Base-by-base conservation (phyloP, 2,888 invertebrate genomes). In the Meghimatium bilineatum region DNA sequence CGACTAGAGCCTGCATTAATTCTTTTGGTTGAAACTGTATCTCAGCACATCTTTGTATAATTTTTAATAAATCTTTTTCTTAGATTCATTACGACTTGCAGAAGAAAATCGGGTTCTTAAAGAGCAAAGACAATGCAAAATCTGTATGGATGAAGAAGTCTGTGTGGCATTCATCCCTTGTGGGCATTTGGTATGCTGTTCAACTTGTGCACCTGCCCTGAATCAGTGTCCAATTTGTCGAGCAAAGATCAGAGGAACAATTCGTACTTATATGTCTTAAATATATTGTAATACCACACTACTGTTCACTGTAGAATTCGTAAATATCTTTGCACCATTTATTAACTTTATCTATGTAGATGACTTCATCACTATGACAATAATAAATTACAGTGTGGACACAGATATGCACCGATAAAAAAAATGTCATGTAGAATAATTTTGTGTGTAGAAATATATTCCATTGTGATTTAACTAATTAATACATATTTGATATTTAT, bases 71-170 rank as follows among this genome's bases (percentile, higher is more conserved):
- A 52, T 74, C 52, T 74, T 38, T 75, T 29, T 52, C 67, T 20
- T 84, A 86, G 74, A 88, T 71, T 82, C 85, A 34, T 66, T 85
- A 36, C 80, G 84, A 0, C 82, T 90, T 75, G 74, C 88, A 63
- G 97, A 97, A 91, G 97, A 98, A 94, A 97, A 97, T 93, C 95
- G 97, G 84, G 95, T 96, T 91, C 93, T 98, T 82, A 97, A 96
- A 90, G 97, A 98, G 92, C 97, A 97, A 71, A 95, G 97, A 81
- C 94, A 96, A 86, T 98, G 98, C 94, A 98, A 98, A 94, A 97
- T 99, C 89, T 99, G 99, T 93, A 96, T 98, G 96, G 98, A 98
- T 93, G 95, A 95, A 88, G 98, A 98, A 94, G 96, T 97, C 87
- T 91, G 90, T 83, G 96, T 98, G 85, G 98, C 98, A 85, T 98